phyloP scores from a whole-genome alignment of 2,888 invertebrate genomes.

The Stegana nigrithorax region DNA sequence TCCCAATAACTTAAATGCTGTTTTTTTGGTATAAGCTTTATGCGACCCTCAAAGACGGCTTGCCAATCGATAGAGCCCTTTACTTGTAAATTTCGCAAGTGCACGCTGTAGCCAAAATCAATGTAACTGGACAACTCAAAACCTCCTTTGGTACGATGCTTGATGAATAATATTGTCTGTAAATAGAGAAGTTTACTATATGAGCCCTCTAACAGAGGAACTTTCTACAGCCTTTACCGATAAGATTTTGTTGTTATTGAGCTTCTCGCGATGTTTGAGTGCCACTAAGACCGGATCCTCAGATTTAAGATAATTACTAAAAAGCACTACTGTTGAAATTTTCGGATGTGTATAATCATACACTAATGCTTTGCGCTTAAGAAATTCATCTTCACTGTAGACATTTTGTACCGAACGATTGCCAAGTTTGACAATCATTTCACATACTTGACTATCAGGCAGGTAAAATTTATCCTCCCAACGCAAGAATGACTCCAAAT shows the following conservation, averaged over 20 bases:
- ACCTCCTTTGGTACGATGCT: constrained; percentile 76
- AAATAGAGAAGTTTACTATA: no score
- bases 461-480: constrained; percentile 81
- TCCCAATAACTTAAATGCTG: constrained; percentile 79
- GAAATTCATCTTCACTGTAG: constrained; percentile 74
- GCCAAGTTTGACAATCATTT: constrained; percentile 82
- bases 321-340: constrained; percentile 68
- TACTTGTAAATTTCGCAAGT: constrained; percentile 38
- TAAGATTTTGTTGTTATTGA: constrained; percentile 79
- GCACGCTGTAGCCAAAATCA: constrained; percentile 72
- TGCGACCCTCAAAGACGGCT: constrained; percentile 76
- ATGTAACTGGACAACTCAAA: constrained; percentile 87
- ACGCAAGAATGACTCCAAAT: constrained; percentile 82
- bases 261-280: constrained; percentile 78
- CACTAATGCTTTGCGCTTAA: no score
- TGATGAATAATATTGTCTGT: constrained; percentile 84
- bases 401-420: constrained; percentile 71
- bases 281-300: constrained; percentile 76
- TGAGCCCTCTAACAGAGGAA: no score
- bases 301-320: constrained; percentile 73
- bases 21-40: constrained; percentile 75
- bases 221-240: constrained; percentile 75
- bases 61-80: constrained; percentile 74
- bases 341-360: constrained; percentile 72
- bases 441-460: constrained; percentile 76